Evolutionary conservation across 2,113 vertebrate species (phyloP), one percentile per base, ranked within the genome.

Genomic region (Vanacampus margaritifer): DNA sequence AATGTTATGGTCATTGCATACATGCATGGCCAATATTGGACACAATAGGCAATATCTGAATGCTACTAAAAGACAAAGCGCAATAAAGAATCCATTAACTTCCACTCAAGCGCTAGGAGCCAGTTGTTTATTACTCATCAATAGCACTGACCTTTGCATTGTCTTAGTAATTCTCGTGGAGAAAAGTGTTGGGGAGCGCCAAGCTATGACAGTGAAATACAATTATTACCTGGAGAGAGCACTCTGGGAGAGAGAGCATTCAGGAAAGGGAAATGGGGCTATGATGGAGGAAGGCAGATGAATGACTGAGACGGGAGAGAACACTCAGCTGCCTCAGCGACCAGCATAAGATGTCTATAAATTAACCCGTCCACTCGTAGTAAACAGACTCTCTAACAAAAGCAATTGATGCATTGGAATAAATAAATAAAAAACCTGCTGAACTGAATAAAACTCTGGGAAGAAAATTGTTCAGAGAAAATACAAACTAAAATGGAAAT

Each of bases 251-350:
- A 60, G 57, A 63, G 16, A 48, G 41, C 28, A 28, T 77, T 83
- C 32, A 50, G 56, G 71, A 69, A 50, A 79, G 65, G 65, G 36
- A 67, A 58, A 19, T 39, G 64, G 26, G 54, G 11, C 46, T 65
- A 19, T 64, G 66, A 57, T 53, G 67, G 24, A 62, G 63, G 51
- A 28, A 73, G 51, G 64, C 37, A 74, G 68, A 82, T 23, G n/a
- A 60, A 80, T 83, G 79, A 86, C 66, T 85, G 82, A 85, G 82
- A 83, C 64, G 7, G 24, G 21, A 61, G 69, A 66, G 65, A 71
- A 62, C 37, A 54, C 23, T 54, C 51, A 1, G 11, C 51, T 24
- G 23, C 23, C 12, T 54, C 51, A 26, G 23, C 51, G 51, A 54
- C 10, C 51, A 13, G 48, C 51, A 54, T 7, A 0, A 39, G 16